These are phyloP conservation scores for Percina caprodes DNA, from an alignment of 2,113 vertebrate genomes.

Conservation along the genomic window DNA sequence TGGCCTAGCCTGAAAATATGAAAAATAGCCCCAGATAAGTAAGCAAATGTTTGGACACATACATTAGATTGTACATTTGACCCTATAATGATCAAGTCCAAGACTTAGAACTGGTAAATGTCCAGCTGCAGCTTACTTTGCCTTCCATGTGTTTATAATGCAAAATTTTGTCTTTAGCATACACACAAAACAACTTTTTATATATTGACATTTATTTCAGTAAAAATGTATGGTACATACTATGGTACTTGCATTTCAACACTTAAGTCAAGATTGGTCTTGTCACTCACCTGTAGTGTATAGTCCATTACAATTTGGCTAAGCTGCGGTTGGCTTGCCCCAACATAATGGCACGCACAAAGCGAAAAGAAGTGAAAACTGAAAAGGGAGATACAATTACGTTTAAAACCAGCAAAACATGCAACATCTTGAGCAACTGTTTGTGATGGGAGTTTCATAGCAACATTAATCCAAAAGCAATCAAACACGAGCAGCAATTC, in stretches of 20 bases:
- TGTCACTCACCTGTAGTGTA: constrained; percentile 13
- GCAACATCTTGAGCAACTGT: constrained; percentile 36
- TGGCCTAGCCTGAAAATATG: background rate
- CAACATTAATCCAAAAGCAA: constrained; percentile 55
- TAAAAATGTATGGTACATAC: background rate
- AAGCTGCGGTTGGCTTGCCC: background rate
- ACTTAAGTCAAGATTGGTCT: background rate
- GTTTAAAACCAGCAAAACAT: constrained; percentile 10
- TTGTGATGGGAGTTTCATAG: constrained; percentile 46
- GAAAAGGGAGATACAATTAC: background rate
- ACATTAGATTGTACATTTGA: background rate
- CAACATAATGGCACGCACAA: constrained; percentile 3
- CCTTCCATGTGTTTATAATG: background rate
- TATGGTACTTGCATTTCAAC: background rate
- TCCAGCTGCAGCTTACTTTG: background rate
- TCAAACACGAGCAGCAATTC: constrained; percentile 33
- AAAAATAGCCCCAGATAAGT: background rate
- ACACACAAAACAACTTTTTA: background rate
- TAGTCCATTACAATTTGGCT: constrained; percentile 20
- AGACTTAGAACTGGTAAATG: background rate
- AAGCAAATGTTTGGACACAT: background rate
- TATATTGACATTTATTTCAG: background rate
- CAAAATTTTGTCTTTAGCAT: background rate
- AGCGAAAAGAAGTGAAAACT: background rate
- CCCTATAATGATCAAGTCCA: background rate